Conservation (phyloP, 2,797 vertebrate species). For the Peromyscus nudipes region DNA sequence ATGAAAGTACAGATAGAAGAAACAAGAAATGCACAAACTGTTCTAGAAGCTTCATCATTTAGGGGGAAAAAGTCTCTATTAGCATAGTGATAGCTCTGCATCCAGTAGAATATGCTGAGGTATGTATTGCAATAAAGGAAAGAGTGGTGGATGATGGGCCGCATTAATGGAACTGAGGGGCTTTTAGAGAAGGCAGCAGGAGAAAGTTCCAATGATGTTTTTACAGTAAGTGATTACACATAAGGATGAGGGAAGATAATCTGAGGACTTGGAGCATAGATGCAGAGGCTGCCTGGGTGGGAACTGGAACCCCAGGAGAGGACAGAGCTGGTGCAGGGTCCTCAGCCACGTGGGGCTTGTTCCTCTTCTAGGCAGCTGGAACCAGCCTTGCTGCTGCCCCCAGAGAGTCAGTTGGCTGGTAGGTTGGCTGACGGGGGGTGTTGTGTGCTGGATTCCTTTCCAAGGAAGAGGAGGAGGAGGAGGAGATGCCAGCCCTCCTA, state of each 20-base stretch:
- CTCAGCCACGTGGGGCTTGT: neutral
- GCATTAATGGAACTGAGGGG: conserved; percentile 37
- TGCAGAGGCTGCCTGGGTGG: neutral
- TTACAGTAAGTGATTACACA: conserved; percentile 42
- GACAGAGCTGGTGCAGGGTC: neutral
- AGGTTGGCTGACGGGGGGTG: conserved; percentile 67
- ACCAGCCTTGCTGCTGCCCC: neutral
- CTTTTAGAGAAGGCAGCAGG: conserved; percentile 63
- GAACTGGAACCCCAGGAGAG: neutral
- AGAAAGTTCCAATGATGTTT: conserved; percentile 46
- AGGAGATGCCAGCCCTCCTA: conserved; percentile 70
- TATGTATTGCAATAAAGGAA: neutral
- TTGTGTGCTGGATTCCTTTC: conserved; percentile 73
- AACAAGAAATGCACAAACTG: neutral
- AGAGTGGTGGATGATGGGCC: neutral
- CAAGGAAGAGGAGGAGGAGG: conserved; percentile 64
- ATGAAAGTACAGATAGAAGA: neutral
- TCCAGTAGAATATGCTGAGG: neutral
- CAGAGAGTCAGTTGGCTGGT: conserved; percentile 71
- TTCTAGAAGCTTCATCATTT: neutral
- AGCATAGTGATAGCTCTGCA: neutral
- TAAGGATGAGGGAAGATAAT: neutral
- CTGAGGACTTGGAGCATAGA: neutral
- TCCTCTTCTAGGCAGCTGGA: conserved; percentile 59
- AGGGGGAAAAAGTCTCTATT: neutral